A percentile compares a stretch with the other conserved stretches of the same genome.
Evolutionary conservation across 2,797 vertebrate species (phyloP).

Genomic region (Sphenodon punctatus): DNA sequence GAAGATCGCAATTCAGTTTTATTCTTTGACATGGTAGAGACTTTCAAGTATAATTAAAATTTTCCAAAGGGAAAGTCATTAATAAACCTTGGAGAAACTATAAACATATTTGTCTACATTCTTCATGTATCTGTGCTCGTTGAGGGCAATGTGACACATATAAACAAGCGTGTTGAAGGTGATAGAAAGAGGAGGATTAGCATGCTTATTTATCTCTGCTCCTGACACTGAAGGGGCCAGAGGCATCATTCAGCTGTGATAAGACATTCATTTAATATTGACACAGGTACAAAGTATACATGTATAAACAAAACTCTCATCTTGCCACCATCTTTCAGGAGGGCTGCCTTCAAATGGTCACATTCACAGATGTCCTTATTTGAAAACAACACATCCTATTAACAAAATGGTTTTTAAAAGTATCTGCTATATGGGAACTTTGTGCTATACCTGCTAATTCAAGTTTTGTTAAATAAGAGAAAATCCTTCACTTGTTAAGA

Average conservation of each 20-base stretch:
- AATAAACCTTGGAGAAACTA: constrained; percentile 1
- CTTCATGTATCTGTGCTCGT: constrained; percentile 21
- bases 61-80: not conserved
- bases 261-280: constrained; percentile 51
- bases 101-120: not conserved
- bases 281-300: constrained; percentile 34
- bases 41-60: constrained; percentile 23
- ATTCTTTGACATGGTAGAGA: not conserved
- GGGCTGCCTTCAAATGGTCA: constrained; percentile 7
- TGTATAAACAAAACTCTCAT: constrained; percentile 21
- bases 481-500: too few relatives aligned
- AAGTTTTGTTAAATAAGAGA: not conserved
- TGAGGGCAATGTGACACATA: not conserved
- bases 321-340: not conserved
- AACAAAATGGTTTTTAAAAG: not conserved
- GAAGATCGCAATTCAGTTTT: not conserved
- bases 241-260: constrained; percentile 45
- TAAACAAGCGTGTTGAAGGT: constrained; percentile 56
- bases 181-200: constrained; percentile 55
- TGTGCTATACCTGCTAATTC: not conserved
- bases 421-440: not conserved
- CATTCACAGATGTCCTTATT: not conserved
- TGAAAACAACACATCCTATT: not conserved
- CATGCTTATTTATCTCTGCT: constrained; percentile 36
- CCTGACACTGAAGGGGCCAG: constrained; percentile 22